Percentiles rank a stretch among this genome's conserved stretches.
These are phyloP conservation scores for Enteromius anoplus DNA, from an alignment of 2,797 vertebrate species.

Conservation along the genomic window DNA sequence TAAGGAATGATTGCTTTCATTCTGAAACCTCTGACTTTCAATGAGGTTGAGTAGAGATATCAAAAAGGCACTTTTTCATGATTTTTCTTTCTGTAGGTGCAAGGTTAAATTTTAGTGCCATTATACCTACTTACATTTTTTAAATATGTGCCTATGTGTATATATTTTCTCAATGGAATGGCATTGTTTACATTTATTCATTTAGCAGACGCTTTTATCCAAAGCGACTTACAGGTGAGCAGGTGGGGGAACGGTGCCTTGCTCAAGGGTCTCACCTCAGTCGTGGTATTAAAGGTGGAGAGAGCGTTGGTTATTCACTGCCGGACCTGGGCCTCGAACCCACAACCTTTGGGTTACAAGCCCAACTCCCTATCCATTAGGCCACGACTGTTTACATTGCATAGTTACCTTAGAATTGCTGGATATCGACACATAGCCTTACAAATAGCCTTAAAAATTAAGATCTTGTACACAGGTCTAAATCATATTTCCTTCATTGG, in stretches of 20 bases:
- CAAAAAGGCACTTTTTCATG: not conserved
- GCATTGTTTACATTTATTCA: not conserved
- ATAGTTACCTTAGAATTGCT: not conserved
- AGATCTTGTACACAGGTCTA: not conserved
- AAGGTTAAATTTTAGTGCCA: not conserved
- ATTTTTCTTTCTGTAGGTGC: not conserved
- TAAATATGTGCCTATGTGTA: not conserved
- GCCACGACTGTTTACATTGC: too few relatives aligned
- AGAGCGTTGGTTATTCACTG: too few relatives aligned
- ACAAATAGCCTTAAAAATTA: not conserved
- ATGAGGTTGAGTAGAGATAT: not conserved
- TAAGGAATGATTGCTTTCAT: not conserved
- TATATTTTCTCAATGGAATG: not conserved
- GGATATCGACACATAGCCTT: not conserved
- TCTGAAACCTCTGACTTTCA: not conserved
- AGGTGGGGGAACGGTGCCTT: too few relatives aligned
- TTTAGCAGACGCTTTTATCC: too few relatives aligned
- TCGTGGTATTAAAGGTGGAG: too few relatives aligned
- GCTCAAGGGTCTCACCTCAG: too few relatives aligned
- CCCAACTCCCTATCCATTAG: too few relatives aligned
- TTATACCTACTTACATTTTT: not conserved
- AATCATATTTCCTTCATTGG: not conserved
- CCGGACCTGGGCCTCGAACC: too few relatives aligned
- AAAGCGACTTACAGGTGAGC: too few relatives aligned
- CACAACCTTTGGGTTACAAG: too few relatives aligned